Evolutionary conservation across 1,140 invertebrate species (phyloP).

Genomic region (Ceratitis capitata): DNA sequence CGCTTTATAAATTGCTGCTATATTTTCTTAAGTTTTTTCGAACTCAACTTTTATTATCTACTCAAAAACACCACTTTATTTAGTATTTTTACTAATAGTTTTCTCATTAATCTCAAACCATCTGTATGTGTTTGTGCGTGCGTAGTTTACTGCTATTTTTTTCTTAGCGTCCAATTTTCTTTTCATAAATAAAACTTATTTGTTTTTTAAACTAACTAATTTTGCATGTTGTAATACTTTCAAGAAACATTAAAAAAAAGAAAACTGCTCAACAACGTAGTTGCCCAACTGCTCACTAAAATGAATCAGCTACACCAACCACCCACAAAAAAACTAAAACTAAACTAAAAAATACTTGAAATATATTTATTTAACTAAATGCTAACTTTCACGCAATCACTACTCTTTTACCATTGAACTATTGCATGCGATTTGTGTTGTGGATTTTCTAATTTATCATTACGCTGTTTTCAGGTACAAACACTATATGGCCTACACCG

Average conservation of each 20-base stretch:
- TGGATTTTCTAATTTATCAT: neutral
- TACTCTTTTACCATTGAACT: neutral
- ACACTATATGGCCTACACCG: slow-evolving; percentile 62
- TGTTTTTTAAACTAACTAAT: neutral
- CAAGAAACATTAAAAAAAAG: neutral
- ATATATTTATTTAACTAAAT: neutral
- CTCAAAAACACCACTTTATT: neutral
- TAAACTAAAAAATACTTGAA: neutral
- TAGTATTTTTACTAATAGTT: neutral
- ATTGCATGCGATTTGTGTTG: neutral
- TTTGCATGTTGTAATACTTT: neutral
- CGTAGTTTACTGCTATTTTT: neutral
- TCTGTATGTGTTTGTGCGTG: neutral
- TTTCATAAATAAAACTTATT: neutral
- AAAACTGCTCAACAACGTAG: neutral
- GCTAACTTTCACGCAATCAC: slow-evolving; percentile 32
- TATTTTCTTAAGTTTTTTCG: neutral
- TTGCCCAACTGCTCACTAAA: neutral
- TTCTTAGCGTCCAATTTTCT: neutral
- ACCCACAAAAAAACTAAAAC: neutral
- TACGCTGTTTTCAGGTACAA: slow-evolving; percentile 50
- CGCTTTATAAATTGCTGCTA: neutral
- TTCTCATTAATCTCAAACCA: neutral
- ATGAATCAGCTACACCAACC: neutral
- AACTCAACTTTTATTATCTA: neutral